Evolutionary conservation across 64 coral and sea anemone genomes (phyloP), one percentile per base, ranked within the genome.

Genomic region (Cladopsammia gracilis): DNA sequence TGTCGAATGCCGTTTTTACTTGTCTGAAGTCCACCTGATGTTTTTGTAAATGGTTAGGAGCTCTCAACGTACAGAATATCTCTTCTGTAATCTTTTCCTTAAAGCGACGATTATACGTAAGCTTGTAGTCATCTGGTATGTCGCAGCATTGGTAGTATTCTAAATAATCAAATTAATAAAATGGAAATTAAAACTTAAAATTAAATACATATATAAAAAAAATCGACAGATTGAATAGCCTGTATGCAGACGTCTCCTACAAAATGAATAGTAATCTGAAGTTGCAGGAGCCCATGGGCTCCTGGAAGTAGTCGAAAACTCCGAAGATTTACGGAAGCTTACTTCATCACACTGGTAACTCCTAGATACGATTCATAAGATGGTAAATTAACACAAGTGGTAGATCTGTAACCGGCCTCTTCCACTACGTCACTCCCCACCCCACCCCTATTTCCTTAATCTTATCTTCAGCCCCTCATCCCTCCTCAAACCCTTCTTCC

Each of bases 81-180:
- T 66, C 72, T 7, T 59, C 10, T 6, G 71, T 79, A 1, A 86
- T 56, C 7, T 86, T 92, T 8, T 72, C 58, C 25, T 77, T 92
- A 44, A 86, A 92, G 19, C 80, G 59, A 22, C 45, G 57, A 47
- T 92, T 44, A 26, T 86, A 92, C 42, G 18, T 69, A 9, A 61
- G 10, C 24, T 82, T 50, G 44, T 47, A 64, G 0, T 46, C 4
- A 13, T 58, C 4, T 4, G 70, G 70, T 3, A 92, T 26, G 22
- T 86, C 18, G 34, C 90, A 92, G 71, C 90, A 92, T 43, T n/a
- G 43, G 22, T 86, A 68, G 22, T 86, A 79, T 57, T 51, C 90
- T 82, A 74, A 47, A 73, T 58, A 8, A 70, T 61, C 42, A 44
- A 79, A 10, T 58, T 26, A 20, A 15, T 48, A 48, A 48, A 20